Percentiles rank a stretch among this genome's conserved stretches.
Conservation (phyloP, 2,888 invertebrate genomes). For the Tanytarsus gracilentus region DNA sequence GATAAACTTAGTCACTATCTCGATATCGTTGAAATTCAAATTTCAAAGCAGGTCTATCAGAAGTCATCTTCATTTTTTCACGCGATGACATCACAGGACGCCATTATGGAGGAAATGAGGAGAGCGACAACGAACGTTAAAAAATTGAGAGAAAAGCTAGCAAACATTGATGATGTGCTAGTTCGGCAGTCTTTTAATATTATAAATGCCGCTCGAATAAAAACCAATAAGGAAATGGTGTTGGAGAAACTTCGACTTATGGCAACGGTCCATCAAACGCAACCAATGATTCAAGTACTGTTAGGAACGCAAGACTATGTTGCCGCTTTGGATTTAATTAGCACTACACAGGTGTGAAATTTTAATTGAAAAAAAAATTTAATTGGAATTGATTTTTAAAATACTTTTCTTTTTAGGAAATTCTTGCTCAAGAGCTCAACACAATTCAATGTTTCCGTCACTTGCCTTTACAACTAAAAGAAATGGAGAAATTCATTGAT, state of each 20-base stretch:
- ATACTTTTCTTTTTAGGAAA: too few relatives aligned
- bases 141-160: slow-evolving; percentile 63
- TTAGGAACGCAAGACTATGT: slow-evolving; percentile 95
- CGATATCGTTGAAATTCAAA: slow-evolving; percentile 89
- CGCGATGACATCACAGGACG: slow-evolving; percentile 97
- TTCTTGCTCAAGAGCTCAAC: slow-evolving; percentile 77
- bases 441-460: slow-evolving; percentile 94
- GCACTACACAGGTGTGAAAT: slow-evolving; percentile 95
- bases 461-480: slow-evolving; percentile 87
- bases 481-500: slow-evolving; percentile 91
- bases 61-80: slow-evolving; percentile 96
- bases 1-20: slow-evolving; percentile 89
- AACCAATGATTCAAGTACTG: slow-evolving; percentile 90
- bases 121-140: slow-evolving; percentile 69
- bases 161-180: slow-evolving; percentile 65
- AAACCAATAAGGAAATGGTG: slow-evolving; percentile 55
- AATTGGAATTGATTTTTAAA: too few relatives aligned
- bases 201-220: slow-evolving; percentile 58
- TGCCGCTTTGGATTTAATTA: slow-evolving; percentile 91
- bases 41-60: slow-evolving; percentile 83
- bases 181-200: slow-evolving; percentile 73
- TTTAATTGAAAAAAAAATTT: too few relatives aligned
- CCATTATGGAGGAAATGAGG: slow-evolving; percentile 89
- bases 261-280: slow-evolving; percentile 94
- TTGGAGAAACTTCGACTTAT: slow-evolving; percentile 77